Percentiles rank a stretch among this genome's conserved stretches.
These are phyloP conservation scores for Erannis defoliaria DNA, from an alignment of 2,888 invertebrate species.

Conservation along the genomic window DNA sequence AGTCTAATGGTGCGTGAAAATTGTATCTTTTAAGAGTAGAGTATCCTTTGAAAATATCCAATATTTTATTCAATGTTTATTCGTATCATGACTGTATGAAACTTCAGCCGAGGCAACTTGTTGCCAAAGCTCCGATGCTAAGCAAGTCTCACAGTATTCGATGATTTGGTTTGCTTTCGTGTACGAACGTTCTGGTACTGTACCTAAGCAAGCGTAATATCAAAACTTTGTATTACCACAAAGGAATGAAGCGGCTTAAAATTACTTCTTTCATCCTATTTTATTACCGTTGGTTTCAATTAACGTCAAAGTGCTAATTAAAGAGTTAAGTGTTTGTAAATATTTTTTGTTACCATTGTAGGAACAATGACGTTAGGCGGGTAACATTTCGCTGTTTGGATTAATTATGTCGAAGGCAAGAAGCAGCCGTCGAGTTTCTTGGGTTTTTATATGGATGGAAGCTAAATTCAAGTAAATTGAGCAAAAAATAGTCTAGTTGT, in stretches of 20 bases:
- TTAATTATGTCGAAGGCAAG: too few relatives aligned
- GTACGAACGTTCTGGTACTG: not conserved
- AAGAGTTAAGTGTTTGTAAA: conserved; percentile 13
- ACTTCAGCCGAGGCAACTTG: too few relatives aligned
- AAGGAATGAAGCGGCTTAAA: not conserved
- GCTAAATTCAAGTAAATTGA: too few relatives aligned
- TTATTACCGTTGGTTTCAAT: conserved; percentile 20
- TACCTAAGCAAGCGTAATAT: not conserved
- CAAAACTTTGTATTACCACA: conserved; percentile 1
- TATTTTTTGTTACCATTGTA: conserved; percentile 8
- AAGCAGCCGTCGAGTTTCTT: too few relatives aligned
- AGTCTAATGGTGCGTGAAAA: too few relatives aligned
- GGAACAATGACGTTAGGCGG: conserved; percentile 3
- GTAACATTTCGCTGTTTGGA: too few relatives aligned
- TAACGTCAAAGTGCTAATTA: conserved; percentile 21
- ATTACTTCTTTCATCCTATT: not conserved
- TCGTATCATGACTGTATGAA: too few relatives aligned
- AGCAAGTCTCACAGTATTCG: not conserved
- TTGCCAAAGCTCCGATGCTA: not conserved
- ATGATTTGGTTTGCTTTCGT: not conserved
- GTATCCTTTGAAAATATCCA: too few relatives aligned
- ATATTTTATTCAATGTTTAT: too few relatives aligned
- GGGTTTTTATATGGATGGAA: too few relatives aligned
- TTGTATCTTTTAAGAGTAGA: too few relatives aligned
- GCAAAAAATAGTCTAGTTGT: too few relatives aligned